These are phyloP conservation scores for Dasypogon diadema DNA, from an alignment of 2,888 invertebrate genomes.

Conservation along the genomic window DNA sequence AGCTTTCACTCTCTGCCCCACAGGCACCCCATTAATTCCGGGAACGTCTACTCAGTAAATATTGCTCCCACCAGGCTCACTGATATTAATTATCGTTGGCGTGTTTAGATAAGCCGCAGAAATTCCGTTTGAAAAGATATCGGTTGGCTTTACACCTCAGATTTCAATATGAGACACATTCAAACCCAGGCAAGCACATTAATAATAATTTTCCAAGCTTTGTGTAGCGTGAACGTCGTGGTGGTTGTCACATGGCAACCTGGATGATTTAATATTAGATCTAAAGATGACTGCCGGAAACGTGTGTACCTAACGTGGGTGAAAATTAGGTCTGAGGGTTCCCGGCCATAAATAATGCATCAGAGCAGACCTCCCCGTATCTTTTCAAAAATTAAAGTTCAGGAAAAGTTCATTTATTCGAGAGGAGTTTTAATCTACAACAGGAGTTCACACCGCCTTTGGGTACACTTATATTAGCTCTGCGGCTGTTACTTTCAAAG, in stretches of 20 bases:
- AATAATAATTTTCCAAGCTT: neutral
- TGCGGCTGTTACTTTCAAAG: neutral
- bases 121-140: neutral
- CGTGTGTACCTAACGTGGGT: neutral
- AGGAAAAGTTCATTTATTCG: neutral
- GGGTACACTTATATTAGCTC: neutral
- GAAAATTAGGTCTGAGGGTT: neutral
- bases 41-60: neutral
- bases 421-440: neutral
- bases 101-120: neutral
- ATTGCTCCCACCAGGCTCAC: neutral
- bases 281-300: neutral
- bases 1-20: neutral
- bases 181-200: neutral
- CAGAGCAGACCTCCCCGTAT: neutral
- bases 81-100: constrained; percentile 3
- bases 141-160: neutral
- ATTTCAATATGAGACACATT: constrained; percentile 1
- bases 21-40: neutral
- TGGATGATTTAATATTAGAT: neutral
- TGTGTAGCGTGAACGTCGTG: neutral
- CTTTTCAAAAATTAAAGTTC: neutral
- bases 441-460: neutral
- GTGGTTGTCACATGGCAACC: neutral
- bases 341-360: neutral